Evolutionary conservation across 2,888 invertebrate genomes (phyloP), one percentile per base, ranked within the genome.

Genomic region (Masnerella sp.): DNA sequence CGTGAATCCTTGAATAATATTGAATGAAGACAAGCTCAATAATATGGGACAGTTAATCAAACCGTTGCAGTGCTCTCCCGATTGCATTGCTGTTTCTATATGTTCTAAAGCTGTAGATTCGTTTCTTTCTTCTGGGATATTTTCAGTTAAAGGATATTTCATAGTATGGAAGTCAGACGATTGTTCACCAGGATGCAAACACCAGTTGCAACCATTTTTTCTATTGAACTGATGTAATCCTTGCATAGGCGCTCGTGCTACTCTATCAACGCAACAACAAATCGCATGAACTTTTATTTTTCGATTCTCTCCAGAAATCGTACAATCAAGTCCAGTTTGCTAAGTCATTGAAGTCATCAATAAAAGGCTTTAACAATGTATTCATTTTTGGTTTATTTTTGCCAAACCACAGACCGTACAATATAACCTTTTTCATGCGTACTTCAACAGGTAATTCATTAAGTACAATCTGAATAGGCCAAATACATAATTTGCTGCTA

Each of bases 401-500:
- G 11, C 76, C 76, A 25, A 49, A 74, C 70, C 74, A 75, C 18
- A 76, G 40, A 40, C 56, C 61, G 8, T 28, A 36, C 11, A 69
- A 28, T 17, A 76, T 56, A 15, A 58, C 40, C 9, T 54, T 52
- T 25, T 47, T n/a, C 18, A 36, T 34, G 20, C 61, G 25, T 51
- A 34, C 34, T 25, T 62, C n/a, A 1, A 45, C 56, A 14, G 69
- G 65, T 8, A 77, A n/a, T 34, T 78, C 77, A 67, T 75, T 78
- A 2, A 77, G 30, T 17, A 58, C 54, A 17, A 74, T 34, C 40
- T 64, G 64, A 4, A 74, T 64, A 18, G 34, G 34, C 34, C 34
- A n/a, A n/a, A n/a, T n/a, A n/a, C n/a, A 34, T 5, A 34, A 7
- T 22, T 3, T 22, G 22, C 7, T 22, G 7, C 3, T 22, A 22